A percentile compares a stretch with the other conserved stretches of the same genome.
phyloP scores from a whole-genome alignment of 2,888 invertebrate genomes.

The Pristionchus arcanus region DNA sequence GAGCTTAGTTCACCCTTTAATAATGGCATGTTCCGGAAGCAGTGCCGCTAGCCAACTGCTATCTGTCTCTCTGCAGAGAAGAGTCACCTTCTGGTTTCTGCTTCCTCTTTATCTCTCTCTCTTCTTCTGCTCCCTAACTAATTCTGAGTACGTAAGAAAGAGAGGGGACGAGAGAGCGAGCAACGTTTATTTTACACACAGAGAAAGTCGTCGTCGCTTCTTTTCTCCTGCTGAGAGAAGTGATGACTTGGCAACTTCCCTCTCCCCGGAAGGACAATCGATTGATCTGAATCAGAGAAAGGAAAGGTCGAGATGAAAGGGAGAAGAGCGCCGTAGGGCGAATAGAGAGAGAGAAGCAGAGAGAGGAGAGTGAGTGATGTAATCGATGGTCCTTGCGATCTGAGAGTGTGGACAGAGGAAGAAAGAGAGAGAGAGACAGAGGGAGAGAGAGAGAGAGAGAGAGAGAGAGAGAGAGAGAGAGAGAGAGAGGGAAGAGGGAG shows the following conservation, averaged over 20 bases:
- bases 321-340: neutral
- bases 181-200: slow-evolving; percentile 55
- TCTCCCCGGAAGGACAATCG: neutral
- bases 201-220: neutral
- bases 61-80: slow-evolving; percentile 34
- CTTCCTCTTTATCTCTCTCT: slow-evolving; percentile 36
- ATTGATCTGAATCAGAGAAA: slow-evolving; percentile 29
- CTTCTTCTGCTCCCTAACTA: slow-evolving; percentile 28
- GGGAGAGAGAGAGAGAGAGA: neutral
- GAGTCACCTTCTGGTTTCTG: neutral
- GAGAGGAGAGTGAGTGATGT: neutral
- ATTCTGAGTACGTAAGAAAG: slow-evolving; percentile 38
- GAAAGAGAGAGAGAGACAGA: slow-evolving; percentile 11
- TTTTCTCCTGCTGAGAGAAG: slow-evolving; percentile 24
- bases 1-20: neutral
- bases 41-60: neutral
- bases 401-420: slow-evolving; percentile 38
- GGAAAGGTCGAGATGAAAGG: slow-evolving; percentile 7
- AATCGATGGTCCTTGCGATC: slow-evolving; percentile 49
- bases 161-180: slow-evolving; percentile 31
- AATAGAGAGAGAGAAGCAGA: neutral
- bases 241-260: slow-evolving; percentile 40
- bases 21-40: slow-evolving; percentile 20
- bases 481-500: neutral
- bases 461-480: neutral